Conservation (phyloP, 2,888 invertebrate species). For the Drosophila acutilabella region DNA sequence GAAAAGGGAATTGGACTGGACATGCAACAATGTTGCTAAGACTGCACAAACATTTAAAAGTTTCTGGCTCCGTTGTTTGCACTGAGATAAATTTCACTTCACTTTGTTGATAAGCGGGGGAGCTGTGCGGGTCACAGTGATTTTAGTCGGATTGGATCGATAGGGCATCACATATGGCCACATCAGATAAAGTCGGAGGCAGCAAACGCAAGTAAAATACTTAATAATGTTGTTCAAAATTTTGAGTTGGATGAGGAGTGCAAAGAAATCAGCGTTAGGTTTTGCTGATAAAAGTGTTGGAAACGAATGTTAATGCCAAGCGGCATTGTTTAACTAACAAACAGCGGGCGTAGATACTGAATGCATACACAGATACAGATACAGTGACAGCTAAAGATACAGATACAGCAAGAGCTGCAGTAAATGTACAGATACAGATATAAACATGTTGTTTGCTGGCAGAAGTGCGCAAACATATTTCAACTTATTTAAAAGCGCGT, state of each 20-base stretch:
- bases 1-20: slow-evolving; percentile 16
- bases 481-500: slow-evolving; percentile 79
- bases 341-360: slow-evolving; percentile 64
- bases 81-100: slow-evolving; percentile 65
- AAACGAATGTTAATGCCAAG: slow-evolving; percentile 40
- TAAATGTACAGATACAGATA: slow-evolving; percentile 25
- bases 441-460: slow-evolving; percentile 49
- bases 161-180: slow-evolving; percentile 65
- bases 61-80: slow-evolving; percentile 67
- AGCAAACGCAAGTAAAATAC: slow-evolving; percentile 8
- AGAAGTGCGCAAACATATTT: slow-evolving; percentile 75
- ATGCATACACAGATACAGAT: slow-evolving; percentile 44
- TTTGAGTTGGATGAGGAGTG: slow-evolving; percentile 38
- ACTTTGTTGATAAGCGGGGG: slow-evolving; percentile 58
- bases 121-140: slow-evolving; percentile 24
- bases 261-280: slow-evolving; percentile 56
- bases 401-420: slow-evolving; percentile 19
- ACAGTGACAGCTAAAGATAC: slow-evolving; percentile 45
- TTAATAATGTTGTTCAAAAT: slow-evolving; percentile 33
- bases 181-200: slow-evolving; percentile 52
- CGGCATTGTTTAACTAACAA: slow-evolving; percentile 64
- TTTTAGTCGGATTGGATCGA: slow-evolving; percentile 33
- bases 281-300: slow-evolving; percentile 69
- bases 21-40: slow-evolving; percentile 79
- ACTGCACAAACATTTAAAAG: slow-evolving; percentile 75